Conservation (phyloP, 2,888 invertebrate genomes). For the Limenitis camilla region DNA sequence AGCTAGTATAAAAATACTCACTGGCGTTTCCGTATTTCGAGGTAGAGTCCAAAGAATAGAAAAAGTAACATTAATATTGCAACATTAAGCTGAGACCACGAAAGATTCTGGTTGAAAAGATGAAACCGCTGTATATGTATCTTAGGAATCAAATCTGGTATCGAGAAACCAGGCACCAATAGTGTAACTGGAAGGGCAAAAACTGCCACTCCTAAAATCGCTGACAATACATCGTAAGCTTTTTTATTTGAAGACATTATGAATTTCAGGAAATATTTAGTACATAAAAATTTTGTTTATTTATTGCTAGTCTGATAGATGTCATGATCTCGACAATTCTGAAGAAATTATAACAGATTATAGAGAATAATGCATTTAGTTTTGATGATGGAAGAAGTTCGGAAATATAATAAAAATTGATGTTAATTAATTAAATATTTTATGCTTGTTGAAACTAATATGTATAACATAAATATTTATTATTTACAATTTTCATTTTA, state of each 20-base stretch:
- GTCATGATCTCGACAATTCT: no score
- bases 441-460: no score
- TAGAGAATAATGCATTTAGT: no score
- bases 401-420: no score
- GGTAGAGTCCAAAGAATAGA: conserved; percentile 52
- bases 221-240: conserved; percentile 27
- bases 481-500: no score
- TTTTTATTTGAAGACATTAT: conserved; percentile 32
- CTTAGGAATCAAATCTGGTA: conserved; percentile 59
- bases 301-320: neutral
- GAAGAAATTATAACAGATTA: no score
- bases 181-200: conserved; percentile 56
- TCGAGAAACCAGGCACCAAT: conserved; percentile 50
- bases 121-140: conserved; percentile 47
- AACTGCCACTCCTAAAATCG: conserved; percentile 35
- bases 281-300: neutral
- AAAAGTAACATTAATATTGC: conserved; percentile 35
- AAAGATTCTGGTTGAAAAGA: conserved; percentile 39
- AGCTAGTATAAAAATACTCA: conserved; percentile 30
- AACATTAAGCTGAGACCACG: conserved; percentile 53
- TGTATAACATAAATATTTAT: no score
- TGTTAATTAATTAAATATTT: no score
- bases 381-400: no score
- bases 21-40: conserved; percentile 60
- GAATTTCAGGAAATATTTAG: conserved; percentile 16